Percentiles rank a stretch among this genome's conserved stretches.
Evolutionary conservation across 2,888 invertebrate species (phyloP).

Genomic region (Clostera curtula): DNA sequence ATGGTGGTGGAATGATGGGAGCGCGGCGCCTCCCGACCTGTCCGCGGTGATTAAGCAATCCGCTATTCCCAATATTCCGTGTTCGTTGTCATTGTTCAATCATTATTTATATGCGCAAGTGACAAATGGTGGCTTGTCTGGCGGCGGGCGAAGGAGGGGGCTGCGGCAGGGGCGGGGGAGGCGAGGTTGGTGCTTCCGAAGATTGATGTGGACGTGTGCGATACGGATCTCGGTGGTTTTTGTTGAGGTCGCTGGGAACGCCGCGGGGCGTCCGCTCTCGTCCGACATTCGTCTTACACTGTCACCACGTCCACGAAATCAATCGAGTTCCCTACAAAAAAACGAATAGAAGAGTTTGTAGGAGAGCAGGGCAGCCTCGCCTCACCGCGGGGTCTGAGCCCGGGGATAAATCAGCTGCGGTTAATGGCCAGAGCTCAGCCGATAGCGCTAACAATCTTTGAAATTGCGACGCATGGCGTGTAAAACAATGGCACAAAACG

Average conservation of each 20-base stretch:
- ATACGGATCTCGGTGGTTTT: constrained; percentile 45
- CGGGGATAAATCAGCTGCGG: no score
- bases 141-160: constrained; percentile 7
- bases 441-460: no score
- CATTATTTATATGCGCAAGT: constrained; percentile 31
- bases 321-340: not conserved
- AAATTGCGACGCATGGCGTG: no score
- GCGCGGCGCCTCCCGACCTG: constrained; percentile 1
- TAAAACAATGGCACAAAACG: no score
- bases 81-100: constrained; percentile 28
- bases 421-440: no score
- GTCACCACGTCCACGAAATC: constrained; percentile 43
- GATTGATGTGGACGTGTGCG: constrained; percentile 51
- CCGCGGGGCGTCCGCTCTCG: constrained; percentile 27
- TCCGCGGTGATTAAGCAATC: constrained; percentile 20
- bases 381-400: no score
- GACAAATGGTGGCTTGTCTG: constrained; percentile 33
- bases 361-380: no score
- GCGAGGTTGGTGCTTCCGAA: constrained; percentile 12
- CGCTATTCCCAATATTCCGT: constrained; percentile 13
- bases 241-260: constrained; percentile 20
- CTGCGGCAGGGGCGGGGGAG: constrained; percentile 7
- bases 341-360: no score
- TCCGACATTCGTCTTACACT: constrained; percentile 42
- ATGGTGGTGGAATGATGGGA: not conserved